Evolutionary conservation across 2,113 vertebrate genomes (phyloP).

Genomic region (Apus apus): DNA sequence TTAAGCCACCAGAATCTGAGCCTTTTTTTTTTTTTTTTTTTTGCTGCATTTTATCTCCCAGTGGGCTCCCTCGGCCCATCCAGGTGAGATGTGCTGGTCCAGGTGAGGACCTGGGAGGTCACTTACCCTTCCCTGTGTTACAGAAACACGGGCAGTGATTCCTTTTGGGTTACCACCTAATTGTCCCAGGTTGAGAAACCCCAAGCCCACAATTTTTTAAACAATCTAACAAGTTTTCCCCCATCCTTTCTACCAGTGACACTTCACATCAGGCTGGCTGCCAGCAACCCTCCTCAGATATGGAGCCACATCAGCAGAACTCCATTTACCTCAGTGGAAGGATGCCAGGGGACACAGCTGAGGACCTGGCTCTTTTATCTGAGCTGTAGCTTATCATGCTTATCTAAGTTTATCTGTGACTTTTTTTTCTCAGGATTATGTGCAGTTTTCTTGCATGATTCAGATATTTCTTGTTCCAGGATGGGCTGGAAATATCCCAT

Average conservation of each 20-base stretch:
- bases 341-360: not conserved
- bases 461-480: not conserved
- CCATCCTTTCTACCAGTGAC: not conserved
- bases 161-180: not conserved
- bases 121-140: not conserved
- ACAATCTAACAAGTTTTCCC: not conserved
- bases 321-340: not conserved
- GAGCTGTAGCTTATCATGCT: not conserved
- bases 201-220: not conserved
- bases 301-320: conserved; percentile 1
- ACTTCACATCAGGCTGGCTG: not conserved
- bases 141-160: not conserved
- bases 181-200: not conserved
- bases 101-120: not conserved
- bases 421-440: not conserved
- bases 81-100: not conserved
- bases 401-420: not conserved
- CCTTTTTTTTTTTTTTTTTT: not conserved
- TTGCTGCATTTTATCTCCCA: not conserved
- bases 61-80: not conserved
- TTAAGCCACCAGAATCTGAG: not conserved
- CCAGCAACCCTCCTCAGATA: not conserved
- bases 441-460: not conserved
- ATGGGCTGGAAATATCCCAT: not conserved
- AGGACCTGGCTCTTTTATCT: not conserved